A percentile compares a stretch with the other conserved stretches of the same genome.
Conservation (phyloP, 2,888 invertebrate species). For the Adineta ricciae region DNA sequence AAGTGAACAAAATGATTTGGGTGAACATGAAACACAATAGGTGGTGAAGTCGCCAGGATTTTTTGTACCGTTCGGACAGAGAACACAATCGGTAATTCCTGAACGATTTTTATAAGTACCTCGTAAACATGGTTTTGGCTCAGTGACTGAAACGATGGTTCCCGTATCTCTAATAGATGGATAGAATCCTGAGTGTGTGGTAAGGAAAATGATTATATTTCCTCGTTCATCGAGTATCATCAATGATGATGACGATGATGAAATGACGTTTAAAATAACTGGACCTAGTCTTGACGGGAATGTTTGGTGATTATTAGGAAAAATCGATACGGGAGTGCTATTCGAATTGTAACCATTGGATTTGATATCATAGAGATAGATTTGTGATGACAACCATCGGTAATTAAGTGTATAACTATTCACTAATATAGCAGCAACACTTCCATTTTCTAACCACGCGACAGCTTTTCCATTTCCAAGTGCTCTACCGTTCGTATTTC, state of each 20-base stretch:
- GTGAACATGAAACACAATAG: background rate
- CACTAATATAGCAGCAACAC: background rate
- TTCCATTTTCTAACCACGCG: background rate
- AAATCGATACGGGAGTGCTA: background rate
- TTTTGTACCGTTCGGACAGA: background rate
- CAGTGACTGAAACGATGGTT: background rate
- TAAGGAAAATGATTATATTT: background rate
- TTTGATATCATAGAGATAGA: background rate
- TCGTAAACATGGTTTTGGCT: background rate
- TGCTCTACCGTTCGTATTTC: background rate
- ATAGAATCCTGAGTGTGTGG: background rate
- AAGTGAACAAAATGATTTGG: background rate
- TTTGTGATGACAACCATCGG: background rate
- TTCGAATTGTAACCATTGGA: background rate
- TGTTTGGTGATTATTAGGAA: background rate
- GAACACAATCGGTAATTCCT: background rate
- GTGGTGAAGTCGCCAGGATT: background rate
- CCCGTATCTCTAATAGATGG: background rate
- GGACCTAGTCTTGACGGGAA: background rate
- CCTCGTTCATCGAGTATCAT: background rate
- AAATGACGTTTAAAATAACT: background rate
- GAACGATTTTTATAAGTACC: background rate
- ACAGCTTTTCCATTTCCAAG: background rate
- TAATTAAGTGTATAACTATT: background rate
- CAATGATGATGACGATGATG: background rate